Evolutionary conservation across 2,888 invertebrate species (phyloP).

Genomic region (Megastigmus dorsalis): DNA sequence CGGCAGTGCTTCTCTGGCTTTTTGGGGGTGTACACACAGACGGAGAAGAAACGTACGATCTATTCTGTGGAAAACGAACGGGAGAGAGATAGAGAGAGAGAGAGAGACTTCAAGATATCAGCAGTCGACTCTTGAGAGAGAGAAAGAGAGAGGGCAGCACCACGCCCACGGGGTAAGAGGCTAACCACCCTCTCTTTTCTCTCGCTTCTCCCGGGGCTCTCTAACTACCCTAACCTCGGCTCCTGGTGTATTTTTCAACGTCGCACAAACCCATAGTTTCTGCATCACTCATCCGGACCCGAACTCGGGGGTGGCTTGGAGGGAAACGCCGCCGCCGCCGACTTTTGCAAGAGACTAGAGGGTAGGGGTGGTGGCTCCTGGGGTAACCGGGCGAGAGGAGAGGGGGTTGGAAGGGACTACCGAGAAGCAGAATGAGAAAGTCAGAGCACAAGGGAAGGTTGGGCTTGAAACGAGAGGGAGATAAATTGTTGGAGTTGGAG

Average conservation of each 20-base stretch:
- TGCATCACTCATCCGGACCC: conserved; percentile 47
- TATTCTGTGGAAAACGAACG: conserved; percentile 7
- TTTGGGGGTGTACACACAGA: neutral
- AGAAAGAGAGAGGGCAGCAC: neutral
- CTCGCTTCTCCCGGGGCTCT: neutral
- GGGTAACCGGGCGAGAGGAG: neutral
- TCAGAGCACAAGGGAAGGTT: neutral
- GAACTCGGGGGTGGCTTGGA: too few relatives aligned
- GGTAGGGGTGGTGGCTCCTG: too few relatives aligned
- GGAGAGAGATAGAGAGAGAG: neutral
- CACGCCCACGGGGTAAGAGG: conserved; percentile 26
- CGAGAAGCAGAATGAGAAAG: conserved; percentile 21
- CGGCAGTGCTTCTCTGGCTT: too few relatives aligned
- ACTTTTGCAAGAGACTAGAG: conserved; percentile 47
- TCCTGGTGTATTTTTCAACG: conserved; percentile 47
- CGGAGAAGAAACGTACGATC: neutral
- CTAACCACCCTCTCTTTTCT: conserved; percentile 20
- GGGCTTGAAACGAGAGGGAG: conserved; percentile 40
- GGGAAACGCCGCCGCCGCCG: conserved; percentile 22
- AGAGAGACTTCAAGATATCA: conserved; percentile 27
- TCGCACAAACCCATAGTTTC: conserved; percentile 51
- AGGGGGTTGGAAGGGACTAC: neutral
- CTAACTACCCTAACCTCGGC: conserved; percentile 27
- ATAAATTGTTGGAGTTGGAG: conserved; percentile 48
- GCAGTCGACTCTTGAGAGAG: neutral